These are phyloP conservation scores for Todiramphus saurophagus DNA, from an alignment of 2,113 vertebrate species.

Conservation along the genomic window DNA sequence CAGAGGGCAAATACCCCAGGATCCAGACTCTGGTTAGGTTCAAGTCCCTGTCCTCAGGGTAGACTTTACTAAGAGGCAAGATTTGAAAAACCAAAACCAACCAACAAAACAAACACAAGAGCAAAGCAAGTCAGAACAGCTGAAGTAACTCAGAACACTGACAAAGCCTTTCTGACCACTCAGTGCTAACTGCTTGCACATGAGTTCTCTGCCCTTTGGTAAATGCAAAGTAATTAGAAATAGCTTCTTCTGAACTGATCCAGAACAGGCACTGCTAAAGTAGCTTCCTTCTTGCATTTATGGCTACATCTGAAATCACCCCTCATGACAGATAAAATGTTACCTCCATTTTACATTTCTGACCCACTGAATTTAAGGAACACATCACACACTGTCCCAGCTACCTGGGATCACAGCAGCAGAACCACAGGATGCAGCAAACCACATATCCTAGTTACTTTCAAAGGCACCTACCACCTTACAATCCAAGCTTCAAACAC, in stretches of 20 bases:
- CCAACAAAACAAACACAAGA: neutral
- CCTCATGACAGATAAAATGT: neutral
- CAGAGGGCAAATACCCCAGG: neutral
- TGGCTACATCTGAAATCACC: neutral
- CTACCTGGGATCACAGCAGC: neutral
- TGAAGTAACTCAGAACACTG: neutral
- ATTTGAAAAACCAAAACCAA: neutral
- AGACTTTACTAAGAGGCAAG: neutral
- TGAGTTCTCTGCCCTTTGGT: neutral
- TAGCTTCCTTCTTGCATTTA: neutral
- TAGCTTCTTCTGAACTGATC: neutral
- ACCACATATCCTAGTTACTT: fast-evolving
- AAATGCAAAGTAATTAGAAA: neutral
- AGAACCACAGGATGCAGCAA: neutral
- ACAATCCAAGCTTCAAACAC: neutral
- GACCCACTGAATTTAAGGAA: neutral
- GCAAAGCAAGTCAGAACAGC: neutral
- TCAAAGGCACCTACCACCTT: neutral
- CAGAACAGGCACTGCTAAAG: neutral
- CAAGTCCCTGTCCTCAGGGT: neutral
- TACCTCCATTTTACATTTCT: neutral
- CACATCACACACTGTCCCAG: neutral
- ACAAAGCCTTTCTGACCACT: neutral
- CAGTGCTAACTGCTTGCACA: neutral
- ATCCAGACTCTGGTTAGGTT: neutral